Base-by-base conservation (phyloP, 2,797 vertebrate genomes). In the Leuciscus waleckii region DNA sequence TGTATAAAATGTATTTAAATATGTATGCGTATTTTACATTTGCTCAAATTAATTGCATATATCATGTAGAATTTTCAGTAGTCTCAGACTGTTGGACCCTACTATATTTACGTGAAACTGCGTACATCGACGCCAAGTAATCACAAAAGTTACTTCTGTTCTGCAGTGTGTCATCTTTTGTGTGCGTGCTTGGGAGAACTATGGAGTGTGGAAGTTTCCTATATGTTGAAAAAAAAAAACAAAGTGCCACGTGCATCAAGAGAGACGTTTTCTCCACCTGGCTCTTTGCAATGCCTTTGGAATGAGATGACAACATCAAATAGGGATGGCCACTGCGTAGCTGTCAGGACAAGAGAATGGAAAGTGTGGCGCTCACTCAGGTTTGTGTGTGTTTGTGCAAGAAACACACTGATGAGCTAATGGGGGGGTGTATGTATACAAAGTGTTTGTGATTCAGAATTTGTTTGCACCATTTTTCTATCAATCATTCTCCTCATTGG, bases 281-380 rank as follows among this genome's bases (percentile, higher is more conserved):
- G 86, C 83, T 82, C 17, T 81, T 69, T 70, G 82, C 77, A 81
- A 82, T 86, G 69, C 29, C 73, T 85, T 65, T 82, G 82, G 82
- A 77, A 87, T 89, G 85, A 85, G 65, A 82, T 89, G 88, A 87
- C 70, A 69, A 23, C 88, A 85, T 85, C 54, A 35, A 77, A 83
- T 11, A 83, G 43, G 46, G 83, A 70, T 79, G 70, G 75, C 43
- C 68, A 80, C 32, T 71, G 79, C 43, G 37, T 75, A 81, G 81
- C 84, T 88, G 81, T 84, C 70, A 82, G 63, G 63, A 39, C 81
- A 86, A 82, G 87, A 75, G 77, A 86, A 75, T 83, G 77, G 84
- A 87, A 87, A 87, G 81, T 83, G 69, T 87, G 77, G 82, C 21
- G 37, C 37, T 69, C 43, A 9, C 46, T 74, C n/a, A 21, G 68